These are phyloP conservation scores for Cyprichromis sp. DNA, from an alignment of 2,113 vertebrate genomes.

Conservation along the genomic window DNA sequence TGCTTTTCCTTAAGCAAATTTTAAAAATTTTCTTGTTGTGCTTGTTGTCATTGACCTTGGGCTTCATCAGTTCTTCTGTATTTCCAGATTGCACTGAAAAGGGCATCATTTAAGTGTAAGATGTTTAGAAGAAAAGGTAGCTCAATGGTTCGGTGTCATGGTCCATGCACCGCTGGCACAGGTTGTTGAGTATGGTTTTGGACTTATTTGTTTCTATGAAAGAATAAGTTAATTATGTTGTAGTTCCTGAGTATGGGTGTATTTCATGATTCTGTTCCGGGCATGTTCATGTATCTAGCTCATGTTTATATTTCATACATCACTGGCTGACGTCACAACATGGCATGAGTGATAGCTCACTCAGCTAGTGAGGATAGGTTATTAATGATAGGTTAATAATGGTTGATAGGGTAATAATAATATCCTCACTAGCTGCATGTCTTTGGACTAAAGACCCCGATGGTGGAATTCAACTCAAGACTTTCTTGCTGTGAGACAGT, in stretches of 20 bases:
- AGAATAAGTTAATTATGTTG: not conserved
- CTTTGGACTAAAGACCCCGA: not conserved
- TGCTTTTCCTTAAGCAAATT: not conserved
- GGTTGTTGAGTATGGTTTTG: not conserved
- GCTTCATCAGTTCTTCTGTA: not conserved
- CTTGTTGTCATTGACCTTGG: not conserved
- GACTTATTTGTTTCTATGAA: not conserved
- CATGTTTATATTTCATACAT: not conserved
- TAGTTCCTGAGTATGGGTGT: not conserved
- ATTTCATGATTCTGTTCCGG: not conserved
- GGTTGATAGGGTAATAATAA: not conserved
- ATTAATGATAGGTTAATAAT: not conserved
- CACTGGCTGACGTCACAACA: not conserved
- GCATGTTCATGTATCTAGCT: not conserved
- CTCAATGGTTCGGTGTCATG: not conserved
- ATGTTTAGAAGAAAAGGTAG: not conserved
- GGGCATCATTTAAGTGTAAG: not conserved
- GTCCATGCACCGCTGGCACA: not conserved
- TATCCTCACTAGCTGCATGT: not conserved
- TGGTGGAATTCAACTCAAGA: not conserved
- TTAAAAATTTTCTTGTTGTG: not conserved
- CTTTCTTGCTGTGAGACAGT: not conserved
- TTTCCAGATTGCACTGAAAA: not conserved
- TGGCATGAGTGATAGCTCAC: not conserved
- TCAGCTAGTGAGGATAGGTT: not conserved